phyloP scores from a whole-genome alignment of 2,888 invertebrate species.

The Ptychoptera contaminata region DNA sequence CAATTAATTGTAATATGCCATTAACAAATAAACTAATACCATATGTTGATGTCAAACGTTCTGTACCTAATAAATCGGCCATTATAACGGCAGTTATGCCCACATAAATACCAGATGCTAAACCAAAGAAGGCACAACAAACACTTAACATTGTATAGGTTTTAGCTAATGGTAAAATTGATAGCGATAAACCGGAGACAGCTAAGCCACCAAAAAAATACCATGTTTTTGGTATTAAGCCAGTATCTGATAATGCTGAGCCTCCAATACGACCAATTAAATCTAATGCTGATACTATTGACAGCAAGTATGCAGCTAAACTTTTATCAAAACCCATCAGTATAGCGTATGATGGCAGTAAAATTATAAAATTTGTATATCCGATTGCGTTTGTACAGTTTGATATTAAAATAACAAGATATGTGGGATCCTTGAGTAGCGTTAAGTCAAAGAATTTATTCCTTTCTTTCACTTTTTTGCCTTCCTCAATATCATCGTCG shows the following conservation, averaged over 20 bases:
- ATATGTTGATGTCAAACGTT: slow-evolving; percentile 70
- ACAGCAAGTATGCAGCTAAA: slow-evolving; percentile 54
- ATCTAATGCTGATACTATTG: slow-evolving; percentile 67
- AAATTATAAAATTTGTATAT: slow-evolving; percentile 71
- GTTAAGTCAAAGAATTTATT: slow-evolving; percentile 59
- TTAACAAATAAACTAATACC: slow-evolving; percentile 76
- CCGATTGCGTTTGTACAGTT: slow-evolving; percentile 77
- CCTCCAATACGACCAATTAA: slow-evolving; percentile 72
- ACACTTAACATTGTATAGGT: slow-evolving; percentile 47
- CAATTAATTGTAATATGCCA: slow-evolving; percentile 63
- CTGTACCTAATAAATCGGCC: slow-evolving; percentile 74
- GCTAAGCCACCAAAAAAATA: slow-evolving; percentile 68
- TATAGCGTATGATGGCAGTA: slow-evolving; percentile 62
- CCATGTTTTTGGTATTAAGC: slow-evolving; percentile 60
- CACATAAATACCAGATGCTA: slow-evolving; percentile 71
- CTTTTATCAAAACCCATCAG: slow-evolving; percentile 54
- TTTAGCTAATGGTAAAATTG: slow-evolving; percentile 50
- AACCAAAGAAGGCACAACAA: slow-evolving; percentile 61
- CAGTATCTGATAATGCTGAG: slow-evolving; percentile 65
- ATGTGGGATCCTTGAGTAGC: slow-evolving; percentile 60
- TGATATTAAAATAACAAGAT: slow-evolving; percentile 65
- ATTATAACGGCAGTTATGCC: slow-evolving; percentile 77
- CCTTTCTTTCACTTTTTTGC: slow-evolving; percentile 18
- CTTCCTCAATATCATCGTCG: slow-evolving; percentile 27
- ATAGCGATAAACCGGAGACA: slow-evolving; percentile 58